Evolutionary conservation across 2,888 invertebrate genomes (phyloP).

Genomic region (Leucoma salicis): DNA sequence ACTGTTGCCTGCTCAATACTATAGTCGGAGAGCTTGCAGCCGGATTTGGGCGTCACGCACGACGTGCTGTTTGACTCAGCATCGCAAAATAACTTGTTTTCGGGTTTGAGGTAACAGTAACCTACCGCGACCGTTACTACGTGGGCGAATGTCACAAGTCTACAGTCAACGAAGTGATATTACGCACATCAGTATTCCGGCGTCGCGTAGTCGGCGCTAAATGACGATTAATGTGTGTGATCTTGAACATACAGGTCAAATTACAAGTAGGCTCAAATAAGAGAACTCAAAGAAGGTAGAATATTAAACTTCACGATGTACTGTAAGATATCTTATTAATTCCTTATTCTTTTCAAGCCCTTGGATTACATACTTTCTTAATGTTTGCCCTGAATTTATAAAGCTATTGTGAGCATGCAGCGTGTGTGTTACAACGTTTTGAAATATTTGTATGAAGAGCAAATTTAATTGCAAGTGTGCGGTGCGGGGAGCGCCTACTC

Average conservation of each 20-base stretch:
- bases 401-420: slow-evolving; percentile 20
- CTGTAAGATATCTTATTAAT: too few species aligned
- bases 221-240: slow-evolving; percentile 34
- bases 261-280: slow-evolving; percentile 37
- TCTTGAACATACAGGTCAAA: slow-evolving; percentile 50
- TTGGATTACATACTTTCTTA: too few species aligned
- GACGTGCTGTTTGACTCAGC: slow-evolving; percentile 48
- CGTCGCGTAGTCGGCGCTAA: slow-evolving; percentile 21
- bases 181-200: slow-evolving; percentile 40
- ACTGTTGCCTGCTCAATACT: slow-evolving; percentile 1
- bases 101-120: slow-evolving; percentile 65
- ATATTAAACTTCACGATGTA: slow-evolving; percentile 29
- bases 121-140: slow-evolving; percentile 63
- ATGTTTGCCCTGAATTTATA: slow-evolving; percentile 23
- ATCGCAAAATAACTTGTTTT: slow-evolving; percentile 68
- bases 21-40: slow-evolving; percentile 38
- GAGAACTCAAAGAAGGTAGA: slow-evolving; percentile 38
- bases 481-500: slow-evolving; percentile 52
- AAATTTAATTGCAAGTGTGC: slow-evolving; percentile 57
- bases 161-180: slow-evolving; percentile 40
- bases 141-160: slow-evolving; percentile 59
- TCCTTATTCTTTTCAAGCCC: too few species aligned
- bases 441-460: slow-evolving; percentile 57
- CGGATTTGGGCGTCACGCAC: slow-evolving; percentile 43
- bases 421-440: slow-evolving; percentile 37